Percentiles rank a stretch among this genome's conserved stretches.
phyloP scores from a whole-genome alignment of 1,140 invertebrate genomes.

The Trissolcus basalis region DNA sequence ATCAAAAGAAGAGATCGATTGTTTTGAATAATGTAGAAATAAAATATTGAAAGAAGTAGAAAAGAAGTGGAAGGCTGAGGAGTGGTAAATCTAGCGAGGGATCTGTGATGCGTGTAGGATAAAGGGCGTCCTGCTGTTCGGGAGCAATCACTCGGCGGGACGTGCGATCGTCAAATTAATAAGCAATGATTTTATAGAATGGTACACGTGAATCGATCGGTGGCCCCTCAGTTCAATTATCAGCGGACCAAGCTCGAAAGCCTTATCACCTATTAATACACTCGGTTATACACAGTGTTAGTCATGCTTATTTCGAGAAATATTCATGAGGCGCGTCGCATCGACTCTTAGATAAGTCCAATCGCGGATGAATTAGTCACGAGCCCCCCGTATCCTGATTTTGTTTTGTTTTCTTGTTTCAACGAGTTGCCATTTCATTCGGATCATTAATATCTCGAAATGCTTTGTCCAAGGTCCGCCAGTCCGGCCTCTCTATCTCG shows the following conservation, averaged over 20 bases:
- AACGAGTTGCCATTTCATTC: slow-evolving; percentile 54
- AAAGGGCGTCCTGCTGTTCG: slow-evolving; percentile 62
- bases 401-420: slow-evolving; percentile 27
- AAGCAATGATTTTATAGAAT: slow-evolving; percentile 75
- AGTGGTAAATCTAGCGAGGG: slow-evolving; percentile 54
- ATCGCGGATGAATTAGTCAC: slow-evolving; percentile 60
- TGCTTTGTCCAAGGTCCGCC: slow-evolving; percentile 57
- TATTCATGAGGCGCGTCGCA: slow-evolving; percentile 49
- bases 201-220: slow-evolving; percentile 69
- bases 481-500: slow-evolving; percentile 33
- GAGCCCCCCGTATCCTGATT: slow-evolving; percentile 52
- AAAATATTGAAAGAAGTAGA: neutral
- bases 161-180: slow-evolving; percentile 73
- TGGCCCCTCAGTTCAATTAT: slow-evolving; percentile 39
- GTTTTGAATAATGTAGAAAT: too few relatives aligned
- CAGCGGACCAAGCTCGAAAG: slow-evolving; percentile 19
- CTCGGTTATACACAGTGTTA: slow-evolving; percentile 49
- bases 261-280: slow-evolving; percentile 47
- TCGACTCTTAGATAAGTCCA: slow-evolving; percentile 53
- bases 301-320: slow-evolving; percentile 60
- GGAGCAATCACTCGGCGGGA: slow-evolving; percentile 67
- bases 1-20: too few relatives aligned
- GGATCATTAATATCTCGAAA: slow-evolving; percentile 55
- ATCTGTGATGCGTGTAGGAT: slow-evolving; percentile 65
- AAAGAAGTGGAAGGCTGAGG: slow-evolving; percentile 39